These are phyloP conservation scores for Cotesia glomerata DNA, from an alignment of 1,140 invertebrate species.

Conservation along the genomic window DNA sequence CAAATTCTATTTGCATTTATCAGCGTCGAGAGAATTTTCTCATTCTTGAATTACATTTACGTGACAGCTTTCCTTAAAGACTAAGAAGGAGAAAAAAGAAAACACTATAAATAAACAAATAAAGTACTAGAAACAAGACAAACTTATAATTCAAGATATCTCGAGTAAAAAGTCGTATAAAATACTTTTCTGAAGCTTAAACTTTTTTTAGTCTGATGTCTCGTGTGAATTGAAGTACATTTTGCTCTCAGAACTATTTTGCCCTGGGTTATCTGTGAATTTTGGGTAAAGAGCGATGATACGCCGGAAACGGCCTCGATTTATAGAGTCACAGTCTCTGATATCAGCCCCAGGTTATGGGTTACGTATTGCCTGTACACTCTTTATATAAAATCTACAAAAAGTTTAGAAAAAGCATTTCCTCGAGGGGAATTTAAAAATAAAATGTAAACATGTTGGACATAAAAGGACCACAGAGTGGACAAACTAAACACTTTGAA, in stretches of 20 bases:
- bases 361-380: constrained; percentile 40
- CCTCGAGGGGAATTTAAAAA: constrained; percentile 2
- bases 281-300: constrained; percentile 39
- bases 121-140: background rate
- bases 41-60: background rate
- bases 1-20: constrained; percentile 18
- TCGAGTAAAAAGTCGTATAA: background rate
- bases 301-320: constrained; percentile 26
- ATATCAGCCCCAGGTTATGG: constrained; percentile 43
- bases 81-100: background rate
- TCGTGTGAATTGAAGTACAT: constrained; percentile 8
- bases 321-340: background rate
- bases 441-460: constrained; percentile 6
- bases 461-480: background rate
- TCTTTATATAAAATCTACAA: background rate
- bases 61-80: background rate
- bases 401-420: background rate
- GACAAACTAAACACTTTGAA: background rate
- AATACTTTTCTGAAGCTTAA: constrained; percentile 14
- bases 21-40: background rate
- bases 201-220: background rate
- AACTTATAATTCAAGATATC: no score
- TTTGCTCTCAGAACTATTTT: background rate
- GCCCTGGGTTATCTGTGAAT: constrained; percentile 29
- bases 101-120: background rate